phyloP scores from a whole-genome alignment of 2,113 vertebrate genomes.

The Semnornis frantzii region DNA sequence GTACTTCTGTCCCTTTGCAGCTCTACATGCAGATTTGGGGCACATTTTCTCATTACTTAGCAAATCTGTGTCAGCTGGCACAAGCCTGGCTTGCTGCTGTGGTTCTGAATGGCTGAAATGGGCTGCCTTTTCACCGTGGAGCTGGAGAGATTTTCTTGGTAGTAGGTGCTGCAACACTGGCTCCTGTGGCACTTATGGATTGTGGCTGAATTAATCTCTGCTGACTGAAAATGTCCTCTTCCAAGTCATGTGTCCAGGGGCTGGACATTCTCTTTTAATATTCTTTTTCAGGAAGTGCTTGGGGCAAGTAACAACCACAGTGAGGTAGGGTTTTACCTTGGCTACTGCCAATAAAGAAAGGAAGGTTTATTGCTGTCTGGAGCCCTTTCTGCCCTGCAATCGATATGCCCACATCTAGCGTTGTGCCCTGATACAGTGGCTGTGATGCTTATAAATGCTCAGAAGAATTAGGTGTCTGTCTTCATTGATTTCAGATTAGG shows the following conservation, averaged over 20 bases:
- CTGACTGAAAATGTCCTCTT: background rate
- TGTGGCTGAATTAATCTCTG: background rate
- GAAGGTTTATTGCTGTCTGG: background rate
- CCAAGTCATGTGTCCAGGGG: background rate
- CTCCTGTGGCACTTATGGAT: background rate
- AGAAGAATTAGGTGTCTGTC: background rate
- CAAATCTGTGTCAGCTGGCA: background rate
- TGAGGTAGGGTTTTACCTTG: background rate
- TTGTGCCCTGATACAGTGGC: background rate
- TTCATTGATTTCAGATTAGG: background rate
- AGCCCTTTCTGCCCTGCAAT: background rate
- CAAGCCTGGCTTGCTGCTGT: background rate
- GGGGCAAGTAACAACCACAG: background rate
- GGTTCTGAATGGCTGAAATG: background rate
- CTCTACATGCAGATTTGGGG: background rate
- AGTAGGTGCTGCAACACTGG: background rate
- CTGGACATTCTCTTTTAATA: background rate
- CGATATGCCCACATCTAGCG: background rate
- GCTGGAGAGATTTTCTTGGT: background rate
- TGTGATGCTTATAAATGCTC: background rate
- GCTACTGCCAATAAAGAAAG: background rate
- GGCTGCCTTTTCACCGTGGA: background rate
- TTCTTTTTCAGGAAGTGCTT: background rate
- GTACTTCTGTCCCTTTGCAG: background rate
- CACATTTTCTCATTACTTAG: background rate